These are phyloP conservation scores for Procambarus clarkii DNA, from an alignment of 1,140 invertebrate species.

Conservation along the genomic window DNA sequence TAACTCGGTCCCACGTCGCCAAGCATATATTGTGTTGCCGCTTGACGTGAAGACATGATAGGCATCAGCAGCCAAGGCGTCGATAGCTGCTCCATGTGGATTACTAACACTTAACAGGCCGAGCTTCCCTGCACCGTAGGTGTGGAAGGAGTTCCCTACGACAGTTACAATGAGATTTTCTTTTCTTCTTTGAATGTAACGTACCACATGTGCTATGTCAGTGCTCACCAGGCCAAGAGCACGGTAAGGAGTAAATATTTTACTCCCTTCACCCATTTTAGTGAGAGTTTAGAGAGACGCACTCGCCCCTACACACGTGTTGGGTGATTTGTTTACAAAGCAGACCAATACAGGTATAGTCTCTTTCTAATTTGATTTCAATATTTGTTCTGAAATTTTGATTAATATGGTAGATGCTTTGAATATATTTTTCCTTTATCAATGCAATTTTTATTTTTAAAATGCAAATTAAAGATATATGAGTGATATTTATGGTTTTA, in stretches of 20 bases:
- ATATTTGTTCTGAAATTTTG: no score
- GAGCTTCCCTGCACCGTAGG: conserved; percentile 89
- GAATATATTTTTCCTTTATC: no score
- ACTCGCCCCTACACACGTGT: background rate
- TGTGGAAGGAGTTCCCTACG: conserved; percentile 93
- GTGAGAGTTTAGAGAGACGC: background rate
- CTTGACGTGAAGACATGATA: conserved; percentile 90
- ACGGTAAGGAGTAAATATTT: conserved; percentile 88
- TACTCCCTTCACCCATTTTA: conserved; percentile 77
- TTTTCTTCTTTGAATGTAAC: conserved; percentile 89
- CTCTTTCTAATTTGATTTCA: no score
- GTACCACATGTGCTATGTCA: conserved; percentile 88
- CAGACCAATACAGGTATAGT: no score
- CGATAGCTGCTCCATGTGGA: conserved; percentile 88
- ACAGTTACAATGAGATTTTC: conserved; percentile 93
- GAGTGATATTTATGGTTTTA: no score
- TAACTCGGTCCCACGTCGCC: conserved; percentile 90
- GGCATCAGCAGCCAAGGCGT: conserved; percentile 86
- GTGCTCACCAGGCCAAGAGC: conserved; percentile 95
- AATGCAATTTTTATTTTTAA: no score
- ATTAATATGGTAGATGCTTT: no score
- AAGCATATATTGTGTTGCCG: conserved; percentile 86
- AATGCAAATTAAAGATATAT: no score
- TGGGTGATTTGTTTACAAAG: background rate
- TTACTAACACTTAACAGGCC: conserved; percentile 89